These are phyloP conservation scores for Catharus fuscescens DNA, from an alignment of 2,113 vertebrate genomes.

Conservation along the genomic window DNA sequence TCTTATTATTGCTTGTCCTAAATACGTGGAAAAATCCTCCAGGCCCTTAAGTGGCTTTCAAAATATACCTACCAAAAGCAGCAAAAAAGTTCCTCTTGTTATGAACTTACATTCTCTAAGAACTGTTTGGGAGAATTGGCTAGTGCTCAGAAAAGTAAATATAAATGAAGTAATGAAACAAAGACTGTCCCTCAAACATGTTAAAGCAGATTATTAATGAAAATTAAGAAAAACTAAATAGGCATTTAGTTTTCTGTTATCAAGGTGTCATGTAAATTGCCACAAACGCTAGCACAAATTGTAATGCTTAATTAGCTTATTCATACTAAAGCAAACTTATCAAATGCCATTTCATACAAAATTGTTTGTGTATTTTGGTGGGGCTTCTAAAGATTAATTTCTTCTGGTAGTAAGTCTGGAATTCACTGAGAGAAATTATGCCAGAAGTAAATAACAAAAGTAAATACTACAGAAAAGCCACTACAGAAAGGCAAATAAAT, in stretches of 20 bases:
- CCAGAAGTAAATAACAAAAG: background rate
- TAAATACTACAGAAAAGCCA: background rate
- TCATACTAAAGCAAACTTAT: background rate
- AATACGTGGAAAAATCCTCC: background rate
- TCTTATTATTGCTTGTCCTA: background rate
- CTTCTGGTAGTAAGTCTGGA: background rate
- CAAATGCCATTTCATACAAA: background rate
- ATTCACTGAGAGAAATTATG: background rate
- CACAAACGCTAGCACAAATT: background rate
- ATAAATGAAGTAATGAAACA: background rate
- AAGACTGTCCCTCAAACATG: background rate
- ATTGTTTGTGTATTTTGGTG: background rate
- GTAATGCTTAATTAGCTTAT: background rate
- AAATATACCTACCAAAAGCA: background rate
- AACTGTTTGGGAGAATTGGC: background rate
- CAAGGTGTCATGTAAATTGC: background rate
- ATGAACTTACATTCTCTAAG: background rate
- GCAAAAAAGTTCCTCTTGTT: background rate
- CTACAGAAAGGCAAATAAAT: background rate
- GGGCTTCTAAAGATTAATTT: background rate
- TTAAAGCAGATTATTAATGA: background rate
- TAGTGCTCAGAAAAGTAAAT: background rate
- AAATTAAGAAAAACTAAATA: background rate
- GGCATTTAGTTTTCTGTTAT: background rate
- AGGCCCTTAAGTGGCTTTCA: background rate